Evolutionary conservation across 2,888 invertebrate genomes (phyloP).

Genomic region (Archips crataeganus): DNA sequence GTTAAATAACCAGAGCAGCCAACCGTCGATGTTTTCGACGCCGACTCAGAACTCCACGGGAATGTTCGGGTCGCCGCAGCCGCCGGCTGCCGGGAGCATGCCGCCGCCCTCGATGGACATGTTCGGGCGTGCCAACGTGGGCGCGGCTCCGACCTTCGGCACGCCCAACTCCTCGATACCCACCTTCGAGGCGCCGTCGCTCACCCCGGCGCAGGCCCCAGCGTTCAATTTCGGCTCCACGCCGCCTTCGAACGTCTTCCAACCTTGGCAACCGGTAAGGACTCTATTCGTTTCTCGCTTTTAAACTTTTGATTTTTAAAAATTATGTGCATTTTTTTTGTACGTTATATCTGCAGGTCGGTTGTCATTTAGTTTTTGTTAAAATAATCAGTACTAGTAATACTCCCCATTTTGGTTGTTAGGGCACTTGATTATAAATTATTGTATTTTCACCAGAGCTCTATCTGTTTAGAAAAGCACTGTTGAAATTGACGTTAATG

Average conservation of each 20-base stretch:
- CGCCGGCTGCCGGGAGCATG: constrained; percentile 45
- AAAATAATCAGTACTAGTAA: too few species aligned
- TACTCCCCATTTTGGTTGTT: too few species aligned
- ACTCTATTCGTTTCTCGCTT: background rate
- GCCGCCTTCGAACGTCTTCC: constrained; percentile 60
- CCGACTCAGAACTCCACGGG: constrained; percentile 53
- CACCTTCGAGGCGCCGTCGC: constrained; percentile 59
- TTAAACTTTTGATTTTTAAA: background rate
- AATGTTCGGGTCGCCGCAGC: constrained; percentile 61
- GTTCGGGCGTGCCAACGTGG: constrained; percentile 59
- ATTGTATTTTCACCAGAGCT: too few species aligned
- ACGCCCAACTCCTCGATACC: constrained; percentile 55
- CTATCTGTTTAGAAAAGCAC: too few species aligned
- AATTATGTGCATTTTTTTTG: too few species aligned
- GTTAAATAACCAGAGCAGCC: constrained; percentile 56
- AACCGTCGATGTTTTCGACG: constrained; percentile 59
- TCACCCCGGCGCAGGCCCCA: constrained; percentile 54
- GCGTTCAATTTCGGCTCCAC: constrained; percentile 67
- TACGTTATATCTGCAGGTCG: too few species aligned
- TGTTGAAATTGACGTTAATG: too few species aligned
- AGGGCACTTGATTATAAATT: too few species aligned
- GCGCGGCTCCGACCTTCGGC: constrained; percentile 60
- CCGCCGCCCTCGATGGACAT: constrained; percentile 52
- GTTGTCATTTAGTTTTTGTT: too few species aligned
- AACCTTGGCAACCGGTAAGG: constrained; percentile 44